Evolutionary conservation across 2,888 invertebrate genomes (phyloP), one percentile per base, ranked within the genome.

Genomic region (Aphodius sticticus): DNA sequence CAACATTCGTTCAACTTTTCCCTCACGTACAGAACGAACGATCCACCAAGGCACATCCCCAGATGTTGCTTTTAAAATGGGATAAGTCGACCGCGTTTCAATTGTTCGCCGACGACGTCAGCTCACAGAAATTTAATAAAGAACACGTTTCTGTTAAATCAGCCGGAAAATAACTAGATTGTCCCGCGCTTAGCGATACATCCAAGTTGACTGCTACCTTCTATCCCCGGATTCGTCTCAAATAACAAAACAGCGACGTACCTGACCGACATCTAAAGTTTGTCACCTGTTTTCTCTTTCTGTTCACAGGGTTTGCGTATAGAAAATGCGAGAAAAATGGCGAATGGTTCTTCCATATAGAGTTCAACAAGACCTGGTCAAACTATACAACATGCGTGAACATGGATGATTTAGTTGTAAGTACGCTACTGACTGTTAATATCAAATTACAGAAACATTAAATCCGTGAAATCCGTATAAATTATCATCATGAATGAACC

Each of bases 341-440:
- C 16, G 93, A 93, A 76, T 97, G 97, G 97, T 96, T 93, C 89
- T 92, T 91, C 80, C 96, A 96, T 89, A 95, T 96, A 9, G 91
- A 91, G 81, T 94, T 93, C 76, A 94, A 95, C 86, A 92, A 91
- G 85, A 92, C 94, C 35, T 97, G 97, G 97, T 96, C 96, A 84
- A 97, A 97, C 90, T 97, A 97, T 90, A 97, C 96, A 77, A 95
- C 95, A 71, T 97, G 97, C 89, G 91, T 97, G 81, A 94, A 95
- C 87, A 85, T 92, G 70, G 93, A 92, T 69, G 94, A 94, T 85
- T 90, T 94, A 76, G 90, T 91, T 86, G 95, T 95, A 88, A 92
- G 92, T 88, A 76, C 14, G 14, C 2, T 37, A 69, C n/a, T 76
- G 38, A 37, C n/a, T n/a, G 26, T 26, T 26, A 26, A 26, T 26